Evolutionary conservation across 2,797 vertebrate genomes (phyloP), one percentile per base, ranked within the genome.

Genomic region (Manis javanica): DNA sequence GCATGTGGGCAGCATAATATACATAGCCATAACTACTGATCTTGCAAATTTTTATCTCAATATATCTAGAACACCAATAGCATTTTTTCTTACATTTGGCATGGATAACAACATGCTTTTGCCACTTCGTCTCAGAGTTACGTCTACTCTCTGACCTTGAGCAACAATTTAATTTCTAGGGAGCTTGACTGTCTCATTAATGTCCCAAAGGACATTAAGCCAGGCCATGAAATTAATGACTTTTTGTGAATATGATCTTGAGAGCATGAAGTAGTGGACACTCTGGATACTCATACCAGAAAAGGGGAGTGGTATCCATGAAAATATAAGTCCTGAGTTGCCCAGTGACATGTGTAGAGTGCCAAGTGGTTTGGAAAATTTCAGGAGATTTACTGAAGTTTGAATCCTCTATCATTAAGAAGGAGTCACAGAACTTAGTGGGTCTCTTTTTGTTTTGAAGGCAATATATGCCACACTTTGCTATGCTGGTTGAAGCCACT

Each of bases 41-140:
- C 26, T 91, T 82, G 26, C 0, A 72, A 68, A 55, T 61, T 55
- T 29, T 77, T 21, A 26, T 95, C n/a, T 87, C 55, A 85, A 10
- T 51, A 55, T 69, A 89, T 82, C 55, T 19, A 89, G 87, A 90
- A 26, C 13, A 68, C 15, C 29, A 81, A 7, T 37, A 75, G 19
- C 2, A 39, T 93, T 93, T 94, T 93, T 46, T 81, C 37, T 92
- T 87, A 66, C 1, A 72, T 63, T 96, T 68, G 92, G 9, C 12
- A 12, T 75, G 61, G 63, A 12, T 75, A 51, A 29, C 55, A 96
- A 37, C 71, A 94, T 87, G 55, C 59, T 90, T 81, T 61, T 59
- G 10, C 37, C 46, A 49, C 26, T 79, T 87, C 81, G 55, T 71
- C 46, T 64, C 21, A 63, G 18, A 75, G 26, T 90, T 81, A 42